Percentiles rank a stretch among this genome's conserved stretches.
These are phyloP conservation scores for Ammodytes marinus DNA, from an alignment of 2,113 vertebrate genomes.

Conservation along the genomic window DNA sequence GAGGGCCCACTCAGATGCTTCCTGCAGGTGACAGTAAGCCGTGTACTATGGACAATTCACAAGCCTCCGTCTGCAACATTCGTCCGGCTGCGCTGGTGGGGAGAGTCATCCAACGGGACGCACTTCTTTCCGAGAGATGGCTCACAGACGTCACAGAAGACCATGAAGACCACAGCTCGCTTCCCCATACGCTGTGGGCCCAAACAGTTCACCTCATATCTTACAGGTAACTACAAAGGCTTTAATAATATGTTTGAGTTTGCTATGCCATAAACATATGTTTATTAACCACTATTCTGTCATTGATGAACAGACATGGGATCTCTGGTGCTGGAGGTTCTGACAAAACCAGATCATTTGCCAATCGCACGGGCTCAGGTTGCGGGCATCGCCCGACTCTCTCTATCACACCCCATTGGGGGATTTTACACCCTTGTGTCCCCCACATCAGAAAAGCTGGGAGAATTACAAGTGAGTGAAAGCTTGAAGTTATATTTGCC, in stretches of 20 bases:
- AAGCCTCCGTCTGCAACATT: conserved; percentile 82
- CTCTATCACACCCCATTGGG: conserved; percentile 87
- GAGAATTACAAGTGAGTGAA: conserved; percentile 91
- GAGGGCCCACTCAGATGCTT: conserved; percentile 93
- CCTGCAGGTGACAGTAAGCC: conserved; percentile 87
- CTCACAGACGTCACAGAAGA: conserved; percentile 81
- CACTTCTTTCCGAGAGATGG: conserved; percentile 87
- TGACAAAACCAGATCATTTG: conserved; percentile 89
- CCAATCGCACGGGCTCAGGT: conserved; percentile 90
- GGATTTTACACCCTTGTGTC: conserved; percentile 92
- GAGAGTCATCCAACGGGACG: conserved; percentile 91
- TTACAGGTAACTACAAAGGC: conserved; percentile 86
- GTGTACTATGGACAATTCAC: conserved; percentile 87
- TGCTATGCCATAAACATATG: background rate
- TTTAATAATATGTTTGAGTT: conserved; percentile 7
- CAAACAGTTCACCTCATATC: conserved; percentile 92
- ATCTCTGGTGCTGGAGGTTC: conserved; percentile 90
- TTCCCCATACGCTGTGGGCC: conserved; percentile 93
- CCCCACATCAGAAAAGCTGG: conserved; percentile 90
- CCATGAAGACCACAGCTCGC: conserved; percentile 85
- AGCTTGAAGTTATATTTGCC: background rate
- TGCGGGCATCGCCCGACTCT: conserved; percentile 86
- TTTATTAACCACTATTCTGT: conserved; percentile 2
- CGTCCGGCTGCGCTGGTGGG: conserved; percentile 95
- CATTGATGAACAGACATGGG: conserved; percentile 91